These are phyloP conservation scores for Muscicapa comitata DNA, from an alignment of 2,797 vertebrate species.

Conservation along the genomic window DNA sequence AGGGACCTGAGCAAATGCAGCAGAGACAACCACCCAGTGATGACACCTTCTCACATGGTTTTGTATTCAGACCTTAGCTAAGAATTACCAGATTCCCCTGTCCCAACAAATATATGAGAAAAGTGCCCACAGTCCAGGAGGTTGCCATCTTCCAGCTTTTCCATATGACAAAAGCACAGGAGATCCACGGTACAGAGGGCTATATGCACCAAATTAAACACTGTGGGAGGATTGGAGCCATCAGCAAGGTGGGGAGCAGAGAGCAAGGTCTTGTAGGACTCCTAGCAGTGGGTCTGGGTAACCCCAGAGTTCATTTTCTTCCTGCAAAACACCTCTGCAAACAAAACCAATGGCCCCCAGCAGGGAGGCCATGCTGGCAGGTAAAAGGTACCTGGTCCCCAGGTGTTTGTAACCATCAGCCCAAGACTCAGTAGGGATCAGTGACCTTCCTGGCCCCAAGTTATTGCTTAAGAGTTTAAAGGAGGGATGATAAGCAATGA, in stretches of 20 bases:
- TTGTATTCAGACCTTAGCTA: neutral
- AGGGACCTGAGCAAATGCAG: neutral
- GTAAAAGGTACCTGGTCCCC: neutral
- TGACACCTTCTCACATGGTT: neutral
- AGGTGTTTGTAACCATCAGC: neutral
- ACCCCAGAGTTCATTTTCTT: neutral
- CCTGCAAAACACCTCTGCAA: neutral
- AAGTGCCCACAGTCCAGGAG: neutral
- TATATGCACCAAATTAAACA: neutral
- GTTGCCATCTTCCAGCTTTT: neutral
- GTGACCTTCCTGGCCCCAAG: neutral
- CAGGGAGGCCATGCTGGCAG: rapidly evolving
- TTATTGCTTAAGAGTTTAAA: neutral
- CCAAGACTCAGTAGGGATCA: neutral
- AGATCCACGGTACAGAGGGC: neutral
- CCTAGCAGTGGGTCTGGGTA: neutral
- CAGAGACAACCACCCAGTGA: neutral
- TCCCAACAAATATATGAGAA: neutral
- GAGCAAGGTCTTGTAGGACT: rapidly evolving
- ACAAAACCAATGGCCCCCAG: neutral
- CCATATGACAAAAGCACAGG: neutral
- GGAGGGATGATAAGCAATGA: neutral
- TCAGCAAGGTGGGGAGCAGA: neutral
- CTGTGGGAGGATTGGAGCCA: neutral
- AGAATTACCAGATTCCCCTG: neutral